Conservation (phyloP, 2,113 vertebrate genomes). For the Platysteira castanea region DNA sequence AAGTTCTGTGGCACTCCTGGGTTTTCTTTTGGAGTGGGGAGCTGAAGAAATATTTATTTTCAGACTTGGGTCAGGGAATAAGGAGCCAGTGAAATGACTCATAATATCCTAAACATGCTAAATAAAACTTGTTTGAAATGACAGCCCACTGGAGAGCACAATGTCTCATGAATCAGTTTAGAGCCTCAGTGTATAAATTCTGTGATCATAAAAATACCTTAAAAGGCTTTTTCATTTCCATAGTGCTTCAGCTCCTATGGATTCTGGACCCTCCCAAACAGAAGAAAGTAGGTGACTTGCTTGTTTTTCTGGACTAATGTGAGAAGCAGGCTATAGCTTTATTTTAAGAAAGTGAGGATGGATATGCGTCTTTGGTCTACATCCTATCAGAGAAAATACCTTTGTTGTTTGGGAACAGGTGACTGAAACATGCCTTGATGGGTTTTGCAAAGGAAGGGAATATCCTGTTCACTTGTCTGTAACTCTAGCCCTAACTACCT, state of each 20-base stretch:
- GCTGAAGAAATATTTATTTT: neutral
- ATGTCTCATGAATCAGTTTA: neutral
- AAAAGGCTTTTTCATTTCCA: neutral
- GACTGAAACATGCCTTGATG: neutral
- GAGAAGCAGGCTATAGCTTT: neutral
- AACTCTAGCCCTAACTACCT: neutral
- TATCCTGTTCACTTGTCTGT: neutral
- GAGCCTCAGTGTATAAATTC: neutral
- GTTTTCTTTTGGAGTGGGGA: neutral
- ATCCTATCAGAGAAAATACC: neutral
- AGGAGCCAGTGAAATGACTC: neutral
- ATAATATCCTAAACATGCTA: neutral
- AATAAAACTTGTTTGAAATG: neutral
- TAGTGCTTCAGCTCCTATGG: neutral
- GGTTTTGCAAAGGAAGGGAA: neutral
- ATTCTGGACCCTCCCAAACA: neutral
- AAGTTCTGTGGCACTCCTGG: neutral
- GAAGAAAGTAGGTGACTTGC: neutral
- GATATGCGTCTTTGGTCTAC: neutral
- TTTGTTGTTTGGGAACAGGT: neutral
- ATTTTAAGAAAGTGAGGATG: neutral
- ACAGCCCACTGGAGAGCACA: neutral
- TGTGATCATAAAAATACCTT: neutral
- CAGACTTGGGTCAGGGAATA: neutral
- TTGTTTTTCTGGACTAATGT: neutral